These are phyloP conservation scores for Anolis carolinensis DNA, from an alignment of 2,113 vertebrate species.

Conservation along the genomic window DNA sequence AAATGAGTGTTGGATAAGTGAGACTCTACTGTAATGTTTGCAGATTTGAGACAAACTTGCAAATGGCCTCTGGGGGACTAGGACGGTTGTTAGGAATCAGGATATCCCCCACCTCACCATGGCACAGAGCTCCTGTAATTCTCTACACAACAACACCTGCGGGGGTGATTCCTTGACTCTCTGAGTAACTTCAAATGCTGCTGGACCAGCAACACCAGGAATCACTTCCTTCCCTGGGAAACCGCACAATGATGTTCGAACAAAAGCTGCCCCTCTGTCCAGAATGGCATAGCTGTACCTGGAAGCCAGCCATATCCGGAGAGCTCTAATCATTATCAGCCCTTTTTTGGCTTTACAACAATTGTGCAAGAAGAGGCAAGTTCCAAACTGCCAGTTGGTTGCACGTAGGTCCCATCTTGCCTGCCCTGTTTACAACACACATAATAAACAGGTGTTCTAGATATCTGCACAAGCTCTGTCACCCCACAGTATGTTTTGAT, in stretches of 20 bases:
- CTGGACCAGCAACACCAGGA: conserved; percentile 71
- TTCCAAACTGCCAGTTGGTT: background rate
- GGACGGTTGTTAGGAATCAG: conserved; percentile 2
- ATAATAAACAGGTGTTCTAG: background rate
- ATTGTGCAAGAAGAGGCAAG: background rate
- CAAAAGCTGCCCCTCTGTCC: conserved; percentile 68
- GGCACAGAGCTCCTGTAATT: conserved; percentile 29
- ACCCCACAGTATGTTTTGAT: background rate
- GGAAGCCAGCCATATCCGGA: conserved; percentile 66
- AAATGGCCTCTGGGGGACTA: background rate
- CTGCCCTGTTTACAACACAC: background rate
- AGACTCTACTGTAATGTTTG: too few species aligned
- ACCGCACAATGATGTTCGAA: conserved; percentile 74
- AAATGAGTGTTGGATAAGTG: too few species aligned
- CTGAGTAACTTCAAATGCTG: conserved; percentile 47
- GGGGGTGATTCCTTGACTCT: conserved; percentile 61
- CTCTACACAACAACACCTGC: conserved; percentile 74
- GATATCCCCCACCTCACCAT: background rate
- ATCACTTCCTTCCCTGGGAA: conserved; percentile 77
- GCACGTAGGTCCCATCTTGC: background rate
- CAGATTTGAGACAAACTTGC: conserved; percentile 48
- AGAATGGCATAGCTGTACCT: conserved; percentile 43
- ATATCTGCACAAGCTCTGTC: background rate
- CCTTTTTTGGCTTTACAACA: conserved; percentile 41
- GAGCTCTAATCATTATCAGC: conserved; percentile 55